These are phyloP conservation scores for Lutraria rhynchaena DNA, from an alignment of 1,140 invertebrate genomes.

Conservation along the genomic window DNA sequence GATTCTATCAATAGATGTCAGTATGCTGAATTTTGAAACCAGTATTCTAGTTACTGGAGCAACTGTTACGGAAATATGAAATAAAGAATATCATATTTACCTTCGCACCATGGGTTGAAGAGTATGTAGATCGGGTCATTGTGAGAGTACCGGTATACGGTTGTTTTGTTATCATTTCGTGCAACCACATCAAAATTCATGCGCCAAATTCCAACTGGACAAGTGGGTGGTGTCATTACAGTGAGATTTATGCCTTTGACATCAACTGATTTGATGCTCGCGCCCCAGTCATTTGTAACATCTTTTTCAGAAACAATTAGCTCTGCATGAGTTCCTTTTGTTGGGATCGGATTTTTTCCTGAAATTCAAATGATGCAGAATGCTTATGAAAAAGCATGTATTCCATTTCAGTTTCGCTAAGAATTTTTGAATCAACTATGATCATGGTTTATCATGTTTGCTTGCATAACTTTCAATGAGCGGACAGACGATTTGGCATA, in stretches of 20 bases:
- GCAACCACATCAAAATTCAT: slow-evolving; percentile 93
- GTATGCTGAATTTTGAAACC: no score
- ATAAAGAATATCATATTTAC: no score
- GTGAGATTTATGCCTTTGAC: slow-evolving; percentile 52
- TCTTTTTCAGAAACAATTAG: slow-evolving; percentile 86
- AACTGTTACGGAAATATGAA: no score
- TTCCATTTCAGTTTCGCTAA: no score
- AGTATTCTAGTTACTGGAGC: no score
- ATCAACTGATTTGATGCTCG: slow-evolving; percentile 65
- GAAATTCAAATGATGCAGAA: no score
- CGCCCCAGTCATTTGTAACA: slow-evolving; percentile 82
- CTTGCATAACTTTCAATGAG: no score
- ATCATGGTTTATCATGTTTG: no score
- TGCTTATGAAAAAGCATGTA: no score
- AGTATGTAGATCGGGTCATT: slow-evolving; percentile 88
- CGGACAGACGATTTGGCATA: no score
- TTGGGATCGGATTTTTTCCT: slow-evolving; percentile 90
- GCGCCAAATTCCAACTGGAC: slow-evolving; percentile 92
- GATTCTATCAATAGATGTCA: no score
- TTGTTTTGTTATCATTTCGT: slow-evolving; percentile 79
- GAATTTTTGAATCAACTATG: no score
- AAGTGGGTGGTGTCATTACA: slow-evolving; percentile 84
- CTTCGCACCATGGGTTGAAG: slow-evolving; percentile 93
- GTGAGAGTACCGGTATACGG: slow-evolving; percentile 86
- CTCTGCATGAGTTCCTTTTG: slow-evolving; percentile 90